Evolutionary conservation across 2,113 vertebrate species (phyloP).

Genomic region (Sapayoa aenigma): DNA sequence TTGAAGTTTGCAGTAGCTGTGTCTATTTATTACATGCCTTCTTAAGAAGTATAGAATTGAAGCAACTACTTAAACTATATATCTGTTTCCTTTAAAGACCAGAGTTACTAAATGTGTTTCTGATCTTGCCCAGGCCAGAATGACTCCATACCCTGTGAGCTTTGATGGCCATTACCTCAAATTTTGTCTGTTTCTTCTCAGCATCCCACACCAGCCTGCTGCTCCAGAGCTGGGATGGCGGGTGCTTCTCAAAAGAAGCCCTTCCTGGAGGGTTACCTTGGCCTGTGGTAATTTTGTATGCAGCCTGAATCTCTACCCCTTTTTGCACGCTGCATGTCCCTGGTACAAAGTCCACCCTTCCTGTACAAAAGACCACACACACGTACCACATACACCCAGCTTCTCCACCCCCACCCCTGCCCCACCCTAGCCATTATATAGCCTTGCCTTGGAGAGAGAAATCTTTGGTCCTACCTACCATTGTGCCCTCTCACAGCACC

Average conservation of each 20-base stretch:
- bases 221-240: not conserved
- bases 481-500: not conserved
- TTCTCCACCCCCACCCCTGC: not conserved
- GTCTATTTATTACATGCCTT: not conserved
- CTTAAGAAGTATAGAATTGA: not conserved
- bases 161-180: not conserved
- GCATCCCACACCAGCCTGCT: not conserved
- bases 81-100: not conserved
- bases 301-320: not conserved
- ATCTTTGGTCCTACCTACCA: not conserved
- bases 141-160: accelerated
- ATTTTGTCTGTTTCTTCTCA: not conserved
- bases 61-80: not conserved
- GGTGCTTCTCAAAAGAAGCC: not conserved
- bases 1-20: not conserved
- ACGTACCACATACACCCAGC: not conserved
- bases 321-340: not conserved
- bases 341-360: not conserved
- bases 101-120: not conserved
- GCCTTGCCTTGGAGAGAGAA: not conserved
- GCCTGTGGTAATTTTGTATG: not conserved
- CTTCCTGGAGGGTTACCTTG: not conserved
- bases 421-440: not conserved
- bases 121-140: not conserved
- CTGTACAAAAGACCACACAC: not conserved